These are phyloP conservation scores for Uromys caudimaculatus DNA, from an alignment of 2,797 vertebrate genomes.

Conservation along the genomic window DNA sequence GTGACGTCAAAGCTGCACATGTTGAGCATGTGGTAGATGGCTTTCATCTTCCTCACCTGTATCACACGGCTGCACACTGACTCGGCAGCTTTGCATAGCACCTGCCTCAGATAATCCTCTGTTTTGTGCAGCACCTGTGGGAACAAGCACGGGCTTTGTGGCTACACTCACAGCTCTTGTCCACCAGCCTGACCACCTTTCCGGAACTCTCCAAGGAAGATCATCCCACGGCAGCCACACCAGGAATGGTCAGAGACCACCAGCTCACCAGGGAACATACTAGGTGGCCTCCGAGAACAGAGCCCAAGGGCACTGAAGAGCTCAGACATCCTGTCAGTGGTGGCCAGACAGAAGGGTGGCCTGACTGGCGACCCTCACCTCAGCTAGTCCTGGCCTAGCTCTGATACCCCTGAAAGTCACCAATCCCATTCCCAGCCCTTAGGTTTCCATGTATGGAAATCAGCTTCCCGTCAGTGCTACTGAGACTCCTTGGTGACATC, in stretches of 20 bases:
- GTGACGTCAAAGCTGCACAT: conserved; percentile 99
- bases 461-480: neutral
- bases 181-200: neutral
- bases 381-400: neutral
- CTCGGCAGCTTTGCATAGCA: conserved; percentile 95
- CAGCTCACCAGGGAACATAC: neutral
- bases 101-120: conserved; percentile 96
- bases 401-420: neutral
- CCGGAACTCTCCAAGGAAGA: no score
- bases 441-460: neutral
- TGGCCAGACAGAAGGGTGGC: neutral
- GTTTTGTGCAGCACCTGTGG: conserved; percentile 96
- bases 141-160: neutral
- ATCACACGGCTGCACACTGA: conserved; percentile 93
- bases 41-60: conserved; percentile 99
- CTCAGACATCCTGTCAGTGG: neutral
- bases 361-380: neutral
- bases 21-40: conserved; percentile 97
- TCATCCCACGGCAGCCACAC: neutral
- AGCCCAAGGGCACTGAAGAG: neutral
- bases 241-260: neutral
- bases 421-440: neutral
- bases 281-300: neutral
- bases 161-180: rapidly evolving
- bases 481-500: neutral